phyloP scores from a whole-genome alignment of 2,888 invertebrate species.

The Chaitophorus viminalis region DNA sequence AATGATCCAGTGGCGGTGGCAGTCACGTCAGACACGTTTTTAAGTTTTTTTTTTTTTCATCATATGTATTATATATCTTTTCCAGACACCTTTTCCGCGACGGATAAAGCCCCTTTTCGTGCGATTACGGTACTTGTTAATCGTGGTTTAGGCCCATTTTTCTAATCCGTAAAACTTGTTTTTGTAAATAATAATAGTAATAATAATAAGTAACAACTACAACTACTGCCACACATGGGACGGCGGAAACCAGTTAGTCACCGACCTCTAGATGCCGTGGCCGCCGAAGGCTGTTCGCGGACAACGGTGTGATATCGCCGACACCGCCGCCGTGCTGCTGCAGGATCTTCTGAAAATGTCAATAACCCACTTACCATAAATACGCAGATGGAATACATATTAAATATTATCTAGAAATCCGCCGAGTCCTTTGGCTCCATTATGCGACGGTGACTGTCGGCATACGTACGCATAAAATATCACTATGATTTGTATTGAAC shows the following conservation, averaged over 20 bases:
- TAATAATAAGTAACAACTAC: not conserved
- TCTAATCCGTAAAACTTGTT: constrained; percentile 47
- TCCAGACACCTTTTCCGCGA: not conserved
- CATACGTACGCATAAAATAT: no score
- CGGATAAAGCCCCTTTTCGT: not conserved
- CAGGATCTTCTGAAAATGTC: constrained; percentile 49
- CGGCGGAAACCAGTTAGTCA: constrained; percentile 47
- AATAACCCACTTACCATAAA: constrained; percentile 54
- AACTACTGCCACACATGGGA: not conserved
- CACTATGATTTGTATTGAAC: no score
- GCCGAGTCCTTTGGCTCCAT: no score
- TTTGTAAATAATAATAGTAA: constrained; percentile 12
- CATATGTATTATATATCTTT: not conserved
- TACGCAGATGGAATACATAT: not conserved
- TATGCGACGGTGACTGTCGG: not conserved
- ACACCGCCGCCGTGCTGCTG: not conserved
- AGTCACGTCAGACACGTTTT: constrained; percentile 32
- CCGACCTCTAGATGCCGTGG: not conserved
- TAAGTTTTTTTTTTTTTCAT: not conserved
- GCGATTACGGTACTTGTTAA: not conserved
- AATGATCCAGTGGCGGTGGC: not conserved
- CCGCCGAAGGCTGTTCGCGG: constrained; percentile 29
- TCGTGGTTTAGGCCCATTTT: constrained; percentile 30
- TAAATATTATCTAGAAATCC: not conserved
- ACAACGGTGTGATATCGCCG: constrained; percentile 35